These are phyloP conservation scores for Rhagonycha lutea DNA, from an alignment of 2,888 invertebrate genomes.

Conservation along the genomic window DNA sequence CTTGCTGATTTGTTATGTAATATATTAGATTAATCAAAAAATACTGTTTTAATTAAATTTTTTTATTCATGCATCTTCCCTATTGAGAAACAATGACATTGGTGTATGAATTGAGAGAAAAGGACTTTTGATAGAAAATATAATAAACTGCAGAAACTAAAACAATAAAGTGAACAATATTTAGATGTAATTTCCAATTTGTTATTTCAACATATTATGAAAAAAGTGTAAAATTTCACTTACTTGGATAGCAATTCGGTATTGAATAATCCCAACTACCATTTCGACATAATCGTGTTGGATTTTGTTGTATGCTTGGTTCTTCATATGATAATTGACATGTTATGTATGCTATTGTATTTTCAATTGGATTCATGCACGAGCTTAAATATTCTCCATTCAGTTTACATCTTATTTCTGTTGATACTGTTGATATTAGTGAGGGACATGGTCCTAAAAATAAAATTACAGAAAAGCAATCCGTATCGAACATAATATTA, in stretches of 20 bases:
- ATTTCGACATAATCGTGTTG: slow-evolving; percentile 7
- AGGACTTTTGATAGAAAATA: too few relatives aligned
- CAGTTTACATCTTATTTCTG: slow-evolving; percentile 9
- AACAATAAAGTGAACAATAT: too few relatives aligned
- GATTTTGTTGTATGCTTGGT: slow-evolving; percentile 1
- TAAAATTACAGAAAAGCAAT: background rate
- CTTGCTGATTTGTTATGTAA: too few relatives aligned
- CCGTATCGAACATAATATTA: too few relatives aligned
- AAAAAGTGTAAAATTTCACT: background rate
- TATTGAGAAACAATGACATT: too few relatives aligned
- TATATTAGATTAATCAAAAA: too few relatives aligned
- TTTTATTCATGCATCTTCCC: too few relatives aligned
- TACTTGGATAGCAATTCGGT: slow-evolving; percentile 16
- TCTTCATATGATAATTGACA: slow-evolving; percentile 43
- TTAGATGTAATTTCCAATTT: too few relatives aligned
- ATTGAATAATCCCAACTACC: slow-evolving; percentile 17
- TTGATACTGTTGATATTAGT: background rate
- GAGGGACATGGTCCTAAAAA: background rate
- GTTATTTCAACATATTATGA: too few relatives aligned
- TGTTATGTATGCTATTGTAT: slow-evolving; percentile 34
- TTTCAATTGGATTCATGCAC: slow-evolving; percentile 33
- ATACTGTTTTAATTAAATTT: too few relatives aligned
- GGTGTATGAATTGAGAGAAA: too few relatives aligned
- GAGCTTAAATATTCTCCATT: background rate
- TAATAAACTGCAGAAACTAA: too few relatives aligned